A percentile compares a stretch with the other conserved stretches of the same genome.
phyloP scores from a whole-genome alignment of 2,113 vertebrate species.

The Phylloscopus trochilus region DNA sequence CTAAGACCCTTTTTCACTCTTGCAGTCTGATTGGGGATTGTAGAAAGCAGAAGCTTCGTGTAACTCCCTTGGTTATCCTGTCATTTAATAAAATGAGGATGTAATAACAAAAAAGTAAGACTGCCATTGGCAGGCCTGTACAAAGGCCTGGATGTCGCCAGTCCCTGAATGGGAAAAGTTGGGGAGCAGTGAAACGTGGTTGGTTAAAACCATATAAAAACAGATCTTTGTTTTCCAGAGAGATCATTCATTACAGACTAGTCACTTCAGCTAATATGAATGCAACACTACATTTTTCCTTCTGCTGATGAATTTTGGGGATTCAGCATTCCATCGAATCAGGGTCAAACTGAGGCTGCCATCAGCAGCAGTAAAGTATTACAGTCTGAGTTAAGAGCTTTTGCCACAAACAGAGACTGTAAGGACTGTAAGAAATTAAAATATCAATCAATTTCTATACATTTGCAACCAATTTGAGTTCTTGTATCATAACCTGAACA shows the following conservation, averaged over 20 bases:
- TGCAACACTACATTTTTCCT: background rate
- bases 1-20: background rate
- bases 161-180: background rate
- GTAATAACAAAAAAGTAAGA: background rate
- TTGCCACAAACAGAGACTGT: background rate
- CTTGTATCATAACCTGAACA: background rate
- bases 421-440: background rate
- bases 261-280: background rate
- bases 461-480: background rate
- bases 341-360: background rate
- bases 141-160: background rate
- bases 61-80: background rate
- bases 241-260: background rate
- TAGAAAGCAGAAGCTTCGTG: background rate
- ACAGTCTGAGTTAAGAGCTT: background rate
- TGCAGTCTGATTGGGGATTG: background rate
- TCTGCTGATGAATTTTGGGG: background rate
- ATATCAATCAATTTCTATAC: background rate
- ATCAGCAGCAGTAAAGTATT: background rate
- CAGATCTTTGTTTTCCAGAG: background rate
- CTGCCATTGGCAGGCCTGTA: background rate
- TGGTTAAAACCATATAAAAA: background rate
- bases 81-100: background rate
- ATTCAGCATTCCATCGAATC: rapidly evolving
- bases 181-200: background rate